These are phyloP conservation scores for Oxytorus armatus DNA, from an alignment of 2,888 invertebrate genomes.

Conservation along the genomic window DNA sequence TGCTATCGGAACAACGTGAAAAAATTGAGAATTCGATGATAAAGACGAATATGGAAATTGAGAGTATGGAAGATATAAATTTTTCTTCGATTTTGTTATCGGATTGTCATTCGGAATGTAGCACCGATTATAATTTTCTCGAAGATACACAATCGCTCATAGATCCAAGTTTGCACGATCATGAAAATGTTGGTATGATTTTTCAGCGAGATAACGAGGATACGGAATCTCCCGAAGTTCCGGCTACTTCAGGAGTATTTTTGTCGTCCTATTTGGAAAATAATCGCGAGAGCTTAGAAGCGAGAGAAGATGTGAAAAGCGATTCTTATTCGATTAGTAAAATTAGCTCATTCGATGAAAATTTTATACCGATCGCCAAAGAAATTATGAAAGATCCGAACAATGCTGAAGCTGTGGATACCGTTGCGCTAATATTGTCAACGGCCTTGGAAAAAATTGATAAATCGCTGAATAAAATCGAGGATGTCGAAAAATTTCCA, in stretches of 20 bases:
- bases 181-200: not conserved
- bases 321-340: not conserved
- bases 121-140: slow-evolving; percentile 26
- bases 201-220: slow-evolving; percentile 6
- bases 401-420: not conserved
- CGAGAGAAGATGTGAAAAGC: too few species aligned
- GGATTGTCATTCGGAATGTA: slow-evolving; percentile 27
- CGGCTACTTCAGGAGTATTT: not conserved
- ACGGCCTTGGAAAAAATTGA: not conserved
- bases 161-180: slow-evolving; percentile 49
- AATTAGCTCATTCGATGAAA: not conserved
- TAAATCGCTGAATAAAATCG: not conserved
- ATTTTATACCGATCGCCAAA: not conserved
- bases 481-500: not conserved
- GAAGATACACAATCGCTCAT: slow-evolving; percentile 73
- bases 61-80: not conserved
- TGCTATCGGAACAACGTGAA: not conserved
- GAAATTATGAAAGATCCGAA: not conserved
- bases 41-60: not conserved
- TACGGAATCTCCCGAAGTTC: not conserved
- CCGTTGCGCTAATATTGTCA: not conserved
- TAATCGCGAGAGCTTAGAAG: not conserved
- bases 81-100: not conserved
- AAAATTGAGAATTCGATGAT: not conserved
- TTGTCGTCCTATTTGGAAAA: not conserved